These are phyloP conservation scores for Pachyramphus minor DNA, from an alignment of 2,113 vertebrate species.

Conservation along the genomic window DNA sequence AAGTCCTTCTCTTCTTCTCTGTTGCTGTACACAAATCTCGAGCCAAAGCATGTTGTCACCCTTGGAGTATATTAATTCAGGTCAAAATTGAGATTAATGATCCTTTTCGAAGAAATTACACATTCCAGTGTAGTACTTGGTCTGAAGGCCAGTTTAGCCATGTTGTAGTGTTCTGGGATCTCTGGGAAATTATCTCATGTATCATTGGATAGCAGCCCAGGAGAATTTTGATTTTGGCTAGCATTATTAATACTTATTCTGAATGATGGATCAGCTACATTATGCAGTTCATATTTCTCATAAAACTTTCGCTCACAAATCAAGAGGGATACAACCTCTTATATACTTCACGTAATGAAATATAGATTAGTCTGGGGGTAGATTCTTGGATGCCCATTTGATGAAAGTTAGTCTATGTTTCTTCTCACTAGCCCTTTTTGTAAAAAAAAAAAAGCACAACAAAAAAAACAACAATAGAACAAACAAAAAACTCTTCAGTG, in stretches of 20 bases:
- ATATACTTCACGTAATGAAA: conserved; percentile 20
- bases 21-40: neutral
- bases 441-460: neutral
- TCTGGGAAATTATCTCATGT: neutral
- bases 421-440: neutral
- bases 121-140: neutral
- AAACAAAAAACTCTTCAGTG: neutral
- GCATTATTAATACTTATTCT: conserved; percentile 17
- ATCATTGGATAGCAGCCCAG: neutral
- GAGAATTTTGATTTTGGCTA: conserved; percentile 20
- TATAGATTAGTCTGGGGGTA: neutral
- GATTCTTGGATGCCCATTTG: conserved; percentile 6
- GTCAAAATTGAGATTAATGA: conserved; percentile 48
- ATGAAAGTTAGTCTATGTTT: neutral
- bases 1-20: neutral
- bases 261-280: neutral
- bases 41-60: neutral
- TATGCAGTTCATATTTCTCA: conserved; percentile 42
- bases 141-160: neutral
- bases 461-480: too few relatives aligned
- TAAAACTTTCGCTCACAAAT: conserved; percentile 29
- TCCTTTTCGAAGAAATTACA: neutral
- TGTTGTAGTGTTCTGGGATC: neutral
- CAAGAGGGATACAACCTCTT: neutral
- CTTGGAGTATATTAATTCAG: conserved; percentile 2